Conservation (phyloP, 2,888 invertebrate genomes). For the Pyrocoelia pectoralis region DNA sequence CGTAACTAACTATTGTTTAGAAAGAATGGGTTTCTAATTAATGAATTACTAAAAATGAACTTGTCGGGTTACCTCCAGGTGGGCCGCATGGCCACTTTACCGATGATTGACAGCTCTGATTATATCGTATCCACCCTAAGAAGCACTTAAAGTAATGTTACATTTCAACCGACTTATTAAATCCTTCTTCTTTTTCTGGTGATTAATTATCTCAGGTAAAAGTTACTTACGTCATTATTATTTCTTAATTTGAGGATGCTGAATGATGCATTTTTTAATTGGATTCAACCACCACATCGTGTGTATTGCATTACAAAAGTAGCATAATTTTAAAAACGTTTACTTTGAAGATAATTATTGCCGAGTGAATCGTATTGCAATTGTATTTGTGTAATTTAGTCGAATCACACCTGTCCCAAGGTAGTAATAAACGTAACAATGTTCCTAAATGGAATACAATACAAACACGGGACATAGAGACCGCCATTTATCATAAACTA, state of each 20-base stretch:
- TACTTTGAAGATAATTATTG: constrained; percentile 15
- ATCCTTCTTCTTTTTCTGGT: constrained; percentile 8
- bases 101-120: constrained; percentile 42
- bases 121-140: constrained; percentile 37
- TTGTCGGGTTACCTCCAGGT: constrained; percentile 39
- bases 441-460: constrained; percentile 53
- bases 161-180: constrained; percentile 9
- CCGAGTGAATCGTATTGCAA: constrained; percentile 34
- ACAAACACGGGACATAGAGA: constrained; percentile 47
- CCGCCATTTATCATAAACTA: constrained; percentile 54
- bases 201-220: constrained; percentile 12
- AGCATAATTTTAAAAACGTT: too few relatives aligned
- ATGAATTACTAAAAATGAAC: constrained; percentile 41
- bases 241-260: constrained; percentile 12
- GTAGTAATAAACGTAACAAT: constrained; percentile 52
- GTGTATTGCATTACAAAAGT: too few relatives aligned
- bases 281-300: too few relatives aligned
- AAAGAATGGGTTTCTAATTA: constrained; percentile 41
- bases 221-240: constrained; percentile 2
- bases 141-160: constrained; percentile 33
- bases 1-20: constrained; percentile 44
- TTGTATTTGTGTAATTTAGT: constrained; percentile 46
- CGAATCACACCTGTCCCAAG: constrained; percentile 56
- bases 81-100: constrained; percentile 42
- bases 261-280: neutral